A percentile compares a stretch with the other conserved stretches of the same genome.
phyloP scores from a whole-genome alignment of 2,888 invertebrate genomes.

The Nipponacmea schrenckii region DNA sequence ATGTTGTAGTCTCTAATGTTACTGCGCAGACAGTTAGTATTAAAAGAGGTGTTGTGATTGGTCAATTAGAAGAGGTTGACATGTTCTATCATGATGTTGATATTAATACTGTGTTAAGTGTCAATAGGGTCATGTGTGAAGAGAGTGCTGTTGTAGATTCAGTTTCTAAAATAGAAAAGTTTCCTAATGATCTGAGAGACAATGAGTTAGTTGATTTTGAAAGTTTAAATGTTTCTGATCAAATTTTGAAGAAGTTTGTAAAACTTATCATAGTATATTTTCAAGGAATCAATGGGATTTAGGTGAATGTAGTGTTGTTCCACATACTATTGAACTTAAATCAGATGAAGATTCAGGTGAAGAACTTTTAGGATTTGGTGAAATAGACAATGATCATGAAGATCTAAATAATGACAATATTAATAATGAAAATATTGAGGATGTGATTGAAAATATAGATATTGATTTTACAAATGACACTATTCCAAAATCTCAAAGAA shows the following conservation, averaged over 20 bases:
- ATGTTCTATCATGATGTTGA: background rate
- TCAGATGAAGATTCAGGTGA: background rate
- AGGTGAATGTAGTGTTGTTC: background rate
- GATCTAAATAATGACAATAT: too few relatives aligned
- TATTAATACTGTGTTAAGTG: background rate
- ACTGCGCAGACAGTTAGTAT: background rate
- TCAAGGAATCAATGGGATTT: conserved; percentile 2
- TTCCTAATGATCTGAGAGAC: background rate
- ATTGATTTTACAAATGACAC: too few relatives aligned
- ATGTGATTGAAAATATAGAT: too few relatives aligned
- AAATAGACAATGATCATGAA: background rate
- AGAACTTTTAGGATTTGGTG: too few relatives aligned
- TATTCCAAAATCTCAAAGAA: too few relatives aligned
- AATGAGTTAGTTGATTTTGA: background rate
- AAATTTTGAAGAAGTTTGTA: background rate
- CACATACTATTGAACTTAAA: background rate
- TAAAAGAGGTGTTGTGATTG: background rate
- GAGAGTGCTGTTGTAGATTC: background rate
- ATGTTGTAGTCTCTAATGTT: background rate
- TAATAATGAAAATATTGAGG: too few relatives aligned
- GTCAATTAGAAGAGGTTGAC: background rate
- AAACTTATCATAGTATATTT: background rate
- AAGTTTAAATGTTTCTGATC: background rate
- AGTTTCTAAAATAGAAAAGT: background rate
- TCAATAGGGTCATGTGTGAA: background rate